These are phyloP conservation scores for Chironomus tepperi DNA, from an alignment of 1,140 invertebrate species.

Conservation along the genomic window DNA sequence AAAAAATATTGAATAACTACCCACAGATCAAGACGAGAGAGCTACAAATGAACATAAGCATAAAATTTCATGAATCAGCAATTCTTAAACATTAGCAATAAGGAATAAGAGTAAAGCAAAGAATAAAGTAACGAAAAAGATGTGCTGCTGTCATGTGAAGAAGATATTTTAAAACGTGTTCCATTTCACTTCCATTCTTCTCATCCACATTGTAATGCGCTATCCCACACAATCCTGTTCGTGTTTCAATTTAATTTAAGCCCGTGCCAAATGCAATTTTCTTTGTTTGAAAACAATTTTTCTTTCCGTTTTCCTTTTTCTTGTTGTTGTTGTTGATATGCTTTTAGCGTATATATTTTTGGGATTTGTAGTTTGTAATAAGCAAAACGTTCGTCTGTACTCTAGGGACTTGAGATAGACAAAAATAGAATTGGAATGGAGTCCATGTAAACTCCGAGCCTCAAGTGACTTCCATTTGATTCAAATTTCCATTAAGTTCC, in stretches of 20 bases:
- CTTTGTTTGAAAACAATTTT: not conserved
- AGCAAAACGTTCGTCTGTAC: too few relatives aligned
- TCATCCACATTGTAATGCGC: not conserved
- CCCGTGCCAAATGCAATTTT: not conserved
- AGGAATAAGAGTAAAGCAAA: not conserved
- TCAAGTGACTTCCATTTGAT: too few relatives aligned
- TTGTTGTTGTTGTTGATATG: too few relatives aligned
- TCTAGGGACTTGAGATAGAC: too few relatives aligned
- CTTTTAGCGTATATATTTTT: too few relatives aligned
- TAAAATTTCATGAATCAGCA: not conserved
- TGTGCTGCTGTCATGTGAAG: not conserved
- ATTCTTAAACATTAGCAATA: not conserved
- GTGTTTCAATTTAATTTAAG: slow-evolving; percentile 14
- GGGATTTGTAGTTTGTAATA: too few relatives aligned
- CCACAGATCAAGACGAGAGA: too few relatives aligned
- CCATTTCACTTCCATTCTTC: not conserved
- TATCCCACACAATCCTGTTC: not conserved
- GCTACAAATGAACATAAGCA: too few relatives aligned
- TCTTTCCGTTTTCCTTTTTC: not conserved
- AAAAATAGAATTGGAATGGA: too few relatives aligned
- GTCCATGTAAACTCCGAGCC: too few relatives aligned
- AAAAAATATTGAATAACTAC: too few relatives aligned
- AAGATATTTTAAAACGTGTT: not conserved
- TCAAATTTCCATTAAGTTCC: too few relatives aligned
- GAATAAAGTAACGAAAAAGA: not conserved